Base-by-base conservation (phyloP, 1,140 invertebrate genomes). In the Musca vetustissima region DNA sequence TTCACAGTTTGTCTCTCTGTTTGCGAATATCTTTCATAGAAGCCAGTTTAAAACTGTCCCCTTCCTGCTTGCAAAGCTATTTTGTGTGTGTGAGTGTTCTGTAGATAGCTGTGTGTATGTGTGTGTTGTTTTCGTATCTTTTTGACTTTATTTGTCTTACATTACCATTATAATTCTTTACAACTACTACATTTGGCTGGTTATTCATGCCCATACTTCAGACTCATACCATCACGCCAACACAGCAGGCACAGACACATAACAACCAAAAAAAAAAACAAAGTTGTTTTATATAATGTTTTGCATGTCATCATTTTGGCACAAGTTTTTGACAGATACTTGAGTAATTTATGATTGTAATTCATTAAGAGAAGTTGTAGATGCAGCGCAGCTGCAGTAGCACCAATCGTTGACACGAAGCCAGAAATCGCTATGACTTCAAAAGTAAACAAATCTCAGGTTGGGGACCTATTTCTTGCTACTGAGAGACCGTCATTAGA, bases 261-360 rank as follows among this genome's bases (percentile, higher is more conserved):
- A 57, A 57, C 22, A 11, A 14, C 24, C 25, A 28, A 8, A 28
- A 28, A 28, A 28, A 28, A 57, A 14, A 25, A 25, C 53, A 25
- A 15, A 57, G 32, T 48, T 66, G 22, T 22, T 48, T 19, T 52
- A 50, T 66, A 53, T 53, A 66, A 66, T 66, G 65, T 66, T 66
- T 66, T 66, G 65, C 65, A 66, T 66, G 65, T 66, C 65, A 66
- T 66, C 65, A 66, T 66, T 66, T 66, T 66, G 65, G 65, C 65
- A 66, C 65, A 66, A 66, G 65, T 66, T 66, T 66, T 66, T 66
- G 65, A 66, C 65, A 66, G 65, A 66, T 66, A 50, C 65, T 66
- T 66, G 65, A 66, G 65, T 66, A 66, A 66, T 66, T 66, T 66
- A 66, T 66, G 65, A 66, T 66, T 66, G 65, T 66, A 66, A 66